phyloP scores from a whole-genome alignment of 1,140 invertebrate genomes.

The Apis dorsata region DNA sequence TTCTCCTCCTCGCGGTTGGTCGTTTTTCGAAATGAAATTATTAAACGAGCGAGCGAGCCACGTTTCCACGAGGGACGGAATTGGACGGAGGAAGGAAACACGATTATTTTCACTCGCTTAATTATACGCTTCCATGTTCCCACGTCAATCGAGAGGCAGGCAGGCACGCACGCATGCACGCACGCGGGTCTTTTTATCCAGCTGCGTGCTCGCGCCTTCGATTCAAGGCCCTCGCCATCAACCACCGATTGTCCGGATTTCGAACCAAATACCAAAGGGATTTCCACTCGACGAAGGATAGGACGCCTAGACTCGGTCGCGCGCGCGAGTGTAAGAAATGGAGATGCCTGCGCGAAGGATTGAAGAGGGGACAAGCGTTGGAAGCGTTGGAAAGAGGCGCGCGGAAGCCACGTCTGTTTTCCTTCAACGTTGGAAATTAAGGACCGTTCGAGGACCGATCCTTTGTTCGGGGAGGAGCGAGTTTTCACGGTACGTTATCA shows the following conservation, averaged over 20 bases:
- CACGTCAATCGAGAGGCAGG: conserved; percentile 25
- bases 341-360: not conserved
- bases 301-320: too few relatives aligned
- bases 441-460: not conserved
- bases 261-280: not conserved
- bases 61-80: conserved; percentile 1
- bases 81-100: conserved; percentile 29
- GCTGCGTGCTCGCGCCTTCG: not conserved
- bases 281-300: not conserved
- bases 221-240: conserved; percentile 7
- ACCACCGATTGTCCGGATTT: not conserved
- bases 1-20: fast-evolving
- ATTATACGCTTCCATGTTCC: conserved; percentile 36
- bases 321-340: not conserved
- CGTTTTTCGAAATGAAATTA: not conserved
- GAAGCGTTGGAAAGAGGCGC: not conserved
- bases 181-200: not conserved
- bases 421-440: not conserved
- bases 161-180: not conserved
- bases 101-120: conserved; percentile 26
- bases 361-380: not conserved
- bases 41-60: too few relatives aligned
- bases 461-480: not conserved
- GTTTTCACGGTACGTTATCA: not conserved
- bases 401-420: not conserved